Conservation (phyloP, 2,113 vertebrate species). For the Pangasianodon gigas region DNA sequence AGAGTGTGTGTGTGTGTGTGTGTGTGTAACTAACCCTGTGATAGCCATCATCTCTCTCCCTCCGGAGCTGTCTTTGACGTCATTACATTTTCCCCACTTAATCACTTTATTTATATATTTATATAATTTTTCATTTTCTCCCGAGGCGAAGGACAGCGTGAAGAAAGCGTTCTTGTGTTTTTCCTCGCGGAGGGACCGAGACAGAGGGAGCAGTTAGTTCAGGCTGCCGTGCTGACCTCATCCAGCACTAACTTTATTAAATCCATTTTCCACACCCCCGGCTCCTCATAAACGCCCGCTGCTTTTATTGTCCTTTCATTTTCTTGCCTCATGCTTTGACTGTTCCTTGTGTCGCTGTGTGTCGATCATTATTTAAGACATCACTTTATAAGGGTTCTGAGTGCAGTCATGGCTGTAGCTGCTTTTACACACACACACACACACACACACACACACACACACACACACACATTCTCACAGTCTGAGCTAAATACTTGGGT, state of each 20-base stretch:
- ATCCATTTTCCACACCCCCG: constrained; percentile 44
- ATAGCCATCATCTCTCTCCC: constrained; percentile 48
- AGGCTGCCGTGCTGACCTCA: constrained; percentile 40
- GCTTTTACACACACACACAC: not conserved
- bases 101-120: constrained; percentile 42
- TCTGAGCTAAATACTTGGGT: not conserved
- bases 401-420: not conserved
- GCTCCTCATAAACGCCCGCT: constrained; percentile 33
- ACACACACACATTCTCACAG: not conserved
- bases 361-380: not conserved
- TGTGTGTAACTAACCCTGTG: constrained; percentile 13
- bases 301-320: constrained; percentile 36
- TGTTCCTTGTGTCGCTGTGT: not conserved
- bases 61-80: constrained; percentile 44
- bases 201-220: constrained; percentile 41
- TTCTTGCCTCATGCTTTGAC: not conserved
- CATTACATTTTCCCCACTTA: constrained; percentile 47
- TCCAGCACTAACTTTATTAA: constrained; percentile 45
- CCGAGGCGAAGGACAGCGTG: constrained; percentile 9
- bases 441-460: constrained; percentile 14
- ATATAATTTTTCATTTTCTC: constrained; percentile 32
- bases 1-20: constrained; percentile 8
- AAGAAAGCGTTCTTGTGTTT: constrained; percentile 41
- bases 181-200: not conserved
- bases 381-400: constrained; percentile 8